These are phyloP conservation scores for Entelurus aequoreus DNA, from an alignment of 2,113 vertebrate genomes.

Conservation along the genomic window DNA sequence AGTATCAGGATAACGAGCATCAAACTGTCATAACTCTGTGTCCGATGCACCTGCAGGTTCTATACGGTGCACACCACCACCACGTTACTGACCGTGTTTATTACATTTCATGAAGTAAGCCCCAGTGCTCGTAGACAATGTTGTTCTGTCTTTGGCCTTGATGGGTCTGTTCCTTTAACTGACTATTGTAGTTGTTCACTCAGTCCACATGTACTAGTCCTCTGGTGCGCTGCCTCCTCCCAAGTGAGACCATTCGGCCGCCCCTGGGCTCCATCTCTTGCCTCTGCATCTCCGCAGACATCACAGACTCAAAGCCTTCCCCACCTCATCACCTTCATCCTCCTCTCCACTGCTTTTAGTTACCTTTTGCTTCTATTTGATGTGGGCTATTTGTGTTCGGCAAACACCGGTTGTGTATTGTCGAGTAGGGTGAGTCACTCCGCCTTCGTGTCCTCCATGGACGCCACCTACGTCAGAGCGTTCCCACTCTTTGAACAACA, in stretches of 20 bases:
- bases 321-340: background rate
- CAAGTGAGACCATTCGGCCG: conserved; percentile 34
- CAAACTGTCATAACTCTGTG: too few species aligned
- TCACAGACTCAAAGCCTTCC: background rate
- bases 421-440: conserved; percentile 51
- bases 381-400: conserved; percentile 36
- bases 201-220: too few species aligned
- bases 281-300: conserved; percentile 3
- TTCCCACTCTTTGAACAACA: background rate
- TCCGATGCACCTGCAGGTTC: too few species aligned
- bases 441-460: conserved; percentile 32
- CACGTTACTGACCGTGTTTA: too few species aligned
- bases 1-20: too few species aligned
- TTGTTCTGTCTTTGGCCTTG: too few species aligned
- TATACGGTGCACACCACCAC: too few species aligned
- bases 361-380: conserved; percentile 31
- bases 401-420: conserved; percentile 54
- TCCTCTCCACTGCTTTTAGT: background rate
- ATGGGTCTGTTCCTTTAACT: too few species aligned
- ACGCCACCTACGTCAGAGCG: conserved; percentile 19
- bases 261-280: conserved; percentile 5
- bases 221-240: conserved; percentile 20
- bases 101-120: too few species aligned
- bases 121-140: too few species aligned
- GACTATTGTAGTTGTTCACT: too few species aligned